Base-by-base conservation (phyloP, 2,888 invertebrate genomes). In the Bursaphelenchus okinawaensis region DNA sequence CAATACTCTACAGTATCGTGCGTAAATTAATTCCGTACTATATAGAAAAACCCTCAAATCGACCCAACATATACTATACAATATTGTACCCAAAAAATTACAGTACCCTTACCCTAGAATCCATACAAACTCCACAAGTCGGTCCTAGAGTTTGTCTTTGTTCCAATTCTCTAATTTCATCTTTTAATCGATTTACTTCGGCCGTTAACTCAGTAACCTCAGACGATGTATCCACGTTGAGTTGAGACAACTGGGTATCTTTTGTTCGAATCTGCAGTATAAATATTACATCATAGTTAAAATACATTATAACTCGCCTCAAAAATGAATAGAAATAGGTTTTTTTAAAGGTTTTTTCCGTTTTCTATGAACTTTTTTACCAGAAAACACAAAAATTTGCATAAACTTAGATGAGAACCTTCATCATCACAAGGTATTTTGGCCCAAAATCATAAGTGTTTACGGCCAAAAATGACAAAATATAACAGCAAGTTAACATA, bases 111-210 rank as follows among this genome's bases (percentile, higher is more conserved):
- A 65, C 65, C 27, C 56, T 22, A 26, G 66, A 66, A 65, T 65
- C 65, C 65, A 65, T 65, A 19, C 65, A 65, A 8, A 65, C 65
- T n/a, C 56, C 56, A 26, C 65, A 65, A 0, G 40, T 31, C 1
- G 67, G 65, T 7, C 55, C 65, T 24, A 54, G 54, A 20, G 28
- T 24, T 55, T 65, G 65, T 9, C 55, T 52, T 40, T 65, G 52
- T 19, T 26, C 52, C 26, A 65, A 40, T 55, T 65, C 65, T 12
- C 64, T 65, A 19, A 66, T 66, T n/a, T 65, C 65, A 8, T 23
- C 56, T 16, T 6, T 50, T 27, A 59, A 20, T 40, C 60, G 31
- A 12, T 22, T 50, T 27, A 59, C 22, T 59, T 52, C 3, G 22
- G 51, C 22, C 3, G 22, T 59, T 50, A 59, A 20, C 2, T 26